Percentiles rank a stretch among this genome's conserved stretches.
These are phyloP conservation scores for Pachypeltis micranthus DNA, from an alignment of 1,140 invertebrate species.

Conservation along the genomic window DNA sequence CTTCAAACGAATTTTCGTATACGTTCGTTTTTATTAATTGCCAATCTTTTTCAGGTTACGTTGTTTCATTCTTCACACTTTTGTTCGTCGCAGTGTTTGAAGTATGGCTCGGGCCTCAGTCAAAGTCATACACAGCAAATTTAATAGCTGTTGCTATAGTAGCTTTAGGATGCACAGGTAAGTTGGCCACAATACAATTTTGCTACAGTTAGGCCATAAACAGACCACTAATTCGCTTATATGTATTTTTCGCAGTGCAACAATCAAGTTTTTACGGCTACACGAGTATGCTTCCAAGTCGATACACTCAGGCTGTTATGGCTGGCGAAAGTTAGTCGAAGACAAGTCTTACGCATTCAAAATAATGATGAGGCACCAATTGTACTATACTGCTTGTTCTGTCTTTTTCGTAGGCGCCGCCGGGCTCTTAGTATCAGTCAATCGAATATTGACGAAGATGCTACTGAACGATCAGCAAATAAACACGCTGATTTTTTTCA, in stretches of 20 bases:
- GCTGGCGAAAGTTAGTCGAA: slow-evolving; percentile 71
- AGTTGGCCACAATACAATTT: too few relatives aligned
- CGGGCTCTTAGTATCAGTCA: slow-evolving; percentile 70
- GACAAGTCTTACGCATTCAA: too few relatives aligned
- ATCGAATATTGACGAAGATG: slow-evolving; percentile 70
- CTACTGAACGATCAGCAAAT: slow-evolving; percentile 55
- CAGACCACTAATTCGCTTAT: too few relatives aligned
- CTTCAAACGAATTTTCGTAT: too few relatives aligned
- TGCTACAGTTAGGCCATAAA: too few relatives aligned
- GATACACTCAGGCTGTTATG: slow-evolving; percentile 88
- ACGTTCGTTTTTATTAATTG: too few relatives aligned
- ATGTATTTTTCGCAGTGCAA: slow-evolving; percentile 48
- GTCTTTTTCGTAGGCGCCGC: slow-evolving; percentile 52
- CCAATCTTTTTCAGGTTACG: slow-evolving; percentile 50
- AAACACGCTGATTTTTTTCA: slow-evolving; percentile 78
- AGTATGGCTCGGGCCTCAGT: slow-evolving; percentile 60
- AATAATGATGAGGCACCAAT: too few relatives aligned
- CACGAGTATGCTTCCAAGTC: slow-evolving; percentile 76
- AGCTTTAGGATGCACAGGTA: slow-evolving; percentile 77
- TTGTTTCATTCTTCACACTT: slow-evolving; percentile 66
- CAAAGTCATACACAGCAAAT: slow-evolving; percentile 66
- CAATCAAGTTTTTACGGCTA: slow-evolving; percentile 91
- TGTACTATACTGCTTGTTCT: background rate
- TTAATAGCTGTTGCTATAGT: slow-evolving; percentile 71
- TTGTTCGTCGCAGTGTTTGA: slow-evolving; percentile 73